phyloP scores from a whole-genome alignment of 2,797 vertebrate species.

The Crocidura indochinensis region DNA sequence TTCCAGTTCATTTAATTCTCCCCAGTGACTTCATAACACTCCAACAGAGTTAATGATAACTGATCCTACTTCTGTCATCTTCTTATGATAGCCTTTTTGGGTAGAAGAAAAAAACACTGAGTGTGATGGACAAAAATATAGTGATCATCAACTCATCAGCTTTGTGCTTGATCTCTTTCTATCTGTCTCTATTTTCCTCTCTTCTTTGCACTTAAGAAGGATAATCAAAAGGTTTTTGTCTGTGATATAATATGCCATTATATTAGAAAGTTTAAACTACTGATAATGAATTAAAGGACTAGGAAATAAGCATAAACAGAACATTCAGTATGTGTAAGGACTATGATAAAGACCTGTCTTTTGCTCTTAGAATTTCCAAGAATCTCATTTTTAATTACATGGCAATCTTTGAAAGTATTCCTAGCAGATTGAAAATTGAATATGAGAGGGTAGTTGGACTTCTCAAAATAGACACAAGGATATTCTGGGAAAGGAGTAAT shows the following conservation, averaged over 20 bases:
- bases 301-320: background rate
- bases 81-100: constrained; percentile 86
- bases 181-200: no score
- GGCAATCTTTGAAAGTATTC: background rate
- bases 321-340: background rate
- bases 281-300: background rate
- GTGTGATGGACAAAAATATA: constrained; percentile 68
- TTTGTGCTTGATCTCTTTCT: background rate
- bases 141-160: background rate
- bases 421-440: constrained; percentile 36
- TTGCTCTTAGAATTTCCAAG: constrained; percentile 15
- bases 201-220: background rate
- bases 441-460: background rate
- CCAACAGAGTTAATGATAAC: constrained; percentile 89
- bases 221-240: background rate
- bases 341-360: background rate
- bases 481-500: background rate
- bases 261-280: constrained; percentile 8
- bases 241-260: constrained; percentile 15
- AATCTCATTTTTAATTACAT: background rate
- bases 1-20: constrained; percentile 91
- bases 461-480: background rate
- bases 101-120: constrained; percentile 84
- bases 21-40: constrained; percentile 87
- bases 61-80: constrained; percentile 88